Base-by-base conservation (phyloP, 2,113 vertebrate genomes). In the Stigmatopora nigra region DNA sequence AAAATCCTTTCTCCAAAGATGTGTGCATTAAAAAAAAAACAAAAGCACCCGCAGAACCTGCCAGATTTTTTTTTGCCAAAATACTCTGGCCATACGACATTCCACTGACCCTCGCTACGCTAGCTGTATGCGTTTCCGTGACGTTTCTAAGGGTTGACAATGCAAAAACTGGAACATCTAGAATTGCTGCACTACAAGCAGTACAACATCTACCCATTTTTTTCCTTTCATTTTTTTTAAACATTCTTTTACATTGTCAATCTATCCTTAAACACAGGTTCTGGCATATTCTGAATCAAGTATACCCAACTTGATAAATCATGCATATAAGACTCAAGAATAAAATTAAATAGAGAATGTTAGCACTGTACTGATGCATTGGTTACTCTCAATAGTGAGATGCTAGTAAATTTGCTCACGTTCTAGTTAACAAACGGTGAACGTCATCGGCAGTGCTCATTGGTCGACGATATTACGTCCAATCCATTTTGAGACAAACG, bases 301-400 rank as follows among this genome's bases (percentile, higher is more conserved):
- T 71, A 74, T 71, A 74, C 19, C 70, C 41, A 70, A 71, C 70
- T 76, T 71, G 71, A 76, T 52, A 60, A 69, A 77, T 74, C 57
- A 85, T 84, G 81, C 31, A 83, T 76, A 81, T 78, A 85, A 84
- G 80, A 78, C 81, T 78, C 68, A 77, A 68, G 80, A 82, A 88
- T 85, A 84, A 84, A 68, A 75, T 87, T 86, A 87, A 88, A 86
- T 86, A 87, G 77, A 81, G 58, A 80, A 74, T 78, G 76, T 76
- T 77, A 44, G 71, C 64, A 63, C 61, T 76, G 73, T 72, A 75
- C 65, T 57, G 60, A 70, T 71, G 69, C 2, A 7, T 41, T 41
- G 7, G 9, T 41, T 41, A 41, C 38, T 41, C 7, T 41, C 38
- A 41, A 8, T 41, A 41, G 38, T 41, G 38, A 41, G 38, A 41